Conservation (phyloP, 2,797 vertebrate species). For the Podarcis lilfordi region DNA sequence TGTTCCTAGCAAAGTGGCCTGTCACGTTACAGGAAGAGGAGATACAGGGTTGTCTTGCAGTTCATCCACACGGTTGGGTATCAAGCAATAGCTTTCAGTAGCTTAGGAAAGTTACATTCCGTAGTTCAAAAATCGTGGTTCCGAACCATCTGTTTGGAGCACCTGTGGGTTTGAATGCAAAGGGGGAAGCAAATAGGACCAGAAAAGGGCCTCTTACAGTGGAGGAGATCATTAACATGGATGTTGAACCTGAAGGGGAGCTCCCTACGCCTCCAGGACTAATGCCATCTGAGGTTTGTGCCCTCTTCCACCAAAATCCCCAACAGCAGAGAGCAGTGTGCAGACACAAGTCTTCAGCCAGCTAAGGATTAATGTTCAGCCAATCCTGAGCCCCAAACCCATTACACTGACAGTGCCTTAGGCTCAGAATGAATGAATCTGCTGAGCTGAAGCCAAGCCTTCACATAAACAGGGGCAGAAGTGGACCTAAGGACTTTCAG, state of each 20-base stretch:
- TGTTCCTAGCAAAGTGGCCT: not conserved
- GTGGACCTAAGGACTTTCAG: not conserved
- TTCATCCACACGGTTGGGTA: not conserved
- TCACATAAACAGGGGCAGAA: not conserved
- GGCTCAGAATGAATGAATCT: not conserved
- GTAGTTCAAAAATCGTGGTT: not conserved
- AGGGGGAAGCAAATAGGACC: not conserved
- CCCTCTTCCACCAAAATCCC: not conserved
- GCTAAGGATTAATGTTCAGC: not conserved
- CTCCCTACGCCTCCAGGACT: not conserved
- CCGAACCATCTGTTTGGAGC: not conserved
- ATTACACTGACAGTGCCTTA: not conserved
- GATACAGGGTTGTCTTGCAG: not conserved
- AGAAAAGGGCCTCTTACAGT: not conserved
- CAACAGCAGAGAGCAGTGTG: not conserved
- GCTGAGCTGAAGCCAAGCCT: not conserved
- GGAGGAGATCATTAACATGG: not conserved
- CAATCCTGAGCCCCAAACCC: not conserved
- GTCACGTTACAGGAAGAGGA: not conserved
- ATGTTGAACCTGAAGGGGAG: no score
- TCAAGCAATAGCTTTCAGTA: not conserved
- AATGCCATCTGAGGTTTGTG: no score
- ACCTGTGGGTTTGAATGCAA: no score
- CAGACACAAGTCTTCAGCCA: not conserved
- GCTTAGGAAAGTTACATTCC: not conserved